phyloP scores from a whole-genome alignment of 35 echinoderm and acorn worm species.

The Hemicentrotus pulcherrimus region DNA sequence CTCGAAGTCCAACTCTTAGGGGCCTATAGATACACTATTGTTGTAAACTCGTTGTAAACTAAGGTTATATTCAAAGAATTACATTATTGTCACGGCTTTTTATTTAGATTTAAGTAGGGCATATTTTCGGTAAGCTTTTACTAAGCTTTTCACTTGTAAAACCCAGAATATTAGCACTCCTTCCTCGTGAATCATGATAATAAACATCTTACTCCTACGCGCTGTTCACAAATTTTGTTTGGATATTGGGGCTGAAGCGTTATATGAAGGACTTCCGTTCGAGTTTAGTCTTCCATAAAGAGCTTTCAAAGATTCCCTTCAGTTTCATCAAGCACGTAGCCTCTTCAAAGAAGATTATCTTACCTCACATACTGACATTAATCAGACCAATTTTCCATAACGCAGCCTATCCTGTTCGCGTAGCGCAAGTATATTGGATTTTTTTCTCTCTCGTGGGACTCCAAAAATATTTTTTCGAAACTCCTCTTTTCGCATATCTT shows the following conservation, averaged over 20 bases:
- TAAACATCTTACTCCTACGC: not conserved
- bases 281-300: not conserved
- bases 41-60: no score
- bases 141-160: not conserved
- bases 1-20: no score
- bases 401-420: not conserved
- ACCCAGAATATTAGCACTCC: not conserved
- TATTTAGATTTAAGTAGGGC: not conserved
- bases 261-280: not conserved
- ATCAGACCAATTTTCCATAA: not conserved
- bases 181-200: not conserved
- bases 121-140: no score
- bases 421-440: not conserved
- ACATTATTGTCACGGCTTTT: not conserved
- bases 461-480: not conserved
- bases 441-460: not conserved
- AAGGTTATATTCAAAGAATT: no score
- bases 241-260: not conserved
- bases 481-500: not conserved
- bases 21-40: no score
- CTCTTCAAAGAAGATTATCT: not conserved
- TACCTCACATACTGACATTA: not conserved
- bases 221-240: not conserved
- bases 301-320: not conserved
- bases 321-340: not conserved